Evolutionary conservation across 2,797 vertebrate species (phyloP), one percentile per base, ranked within the genome.

Genomic region (Manis crassicaudata): DNA sequence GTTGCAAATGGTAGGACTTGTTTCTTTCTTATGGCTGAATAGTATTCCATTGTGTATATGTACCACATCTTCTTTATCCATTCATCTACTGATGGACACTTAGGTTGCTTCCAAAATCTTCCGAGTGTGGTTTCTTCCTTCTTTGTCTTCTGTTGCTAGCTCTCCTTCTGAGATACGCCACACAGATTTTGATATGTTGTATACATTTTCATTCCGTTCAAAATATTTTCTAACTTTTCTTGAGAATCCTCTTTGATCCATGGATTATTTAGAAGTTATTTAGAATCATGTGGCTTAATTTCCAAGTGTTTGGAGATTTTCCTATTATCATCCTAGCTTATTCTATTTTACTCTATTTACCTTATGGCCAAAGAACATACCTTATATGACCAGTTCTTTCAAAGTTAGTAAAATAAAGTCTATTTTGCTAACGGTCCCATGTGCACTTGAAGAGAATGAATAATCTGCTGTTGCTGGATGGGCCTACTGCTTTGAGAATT

Each of bases 281-380:
- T 76, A 93, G 43, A 93, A 67, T 18, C 43, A 2, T 77, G 17
- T 29, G 5, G 17, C 86, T 96, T 91, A 91, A 77, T 77, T 88
- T 90, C 80, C 56, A 94, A 70, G n/a, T 88, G 20, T 87, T 92
- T 90, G 63, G 23, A 20, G 11, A 83, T 94, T 92, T 96, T 93
- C 60, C 63, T 56, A 43, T 73, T 77, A 79, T 92, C 60, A 79
- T 73, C 89, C 35, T 86, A 29, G 63, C 29, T 92, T 90, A 73
- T 12, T 68, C 16, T 68, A 50, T 92, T 89, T 92, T 92, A 90
- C n/a, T 83, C 90, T 95, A 89, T 86, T 85, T 93, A 20, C 16
- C 37, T 62, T 65, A 82, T 80, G 67, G 56, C 29, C 73, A 81
- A 32, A 88, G 67, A 76, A 58, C 16, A 84, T 70, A 92, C 12